Evolutionary conservation across 2,888 invertebrate species (phyloP), one percentile per base, ranked within the genome.

Genomic region (Athalia circularis): DNA sequence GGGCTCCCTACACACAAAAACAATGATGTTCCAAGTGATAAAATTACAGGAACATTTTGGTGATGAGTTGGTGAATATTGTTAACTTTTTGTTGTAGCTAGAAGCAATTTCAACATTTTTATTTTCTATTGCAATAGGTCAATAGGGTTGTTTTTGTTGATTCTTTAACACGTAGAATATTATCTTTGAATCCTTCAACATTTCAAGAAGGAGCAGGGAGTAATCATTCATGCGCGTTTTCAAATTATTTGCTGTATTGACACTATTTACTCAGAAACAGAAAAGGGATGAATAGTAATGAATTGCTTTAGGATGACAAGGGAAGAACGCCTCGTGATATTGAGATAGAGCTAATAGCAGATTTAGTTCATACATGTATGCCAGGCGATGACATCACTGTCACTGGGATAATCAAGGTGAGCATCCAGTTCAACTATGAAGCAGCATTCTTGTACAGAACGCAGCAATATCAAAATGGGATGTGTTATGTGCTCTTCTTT

Each of bases 321-420:
- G 95, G 95, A 45, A 92, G 94, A 65, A 93, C 96, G 83, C 96
- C 97, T 2, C 92, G 95, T 81, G 95, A 94, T 82, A 92, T 98
- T 48, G 97, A 98, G 87, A 95, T 98, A 87, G 96, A 98, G 89
- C 91, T 98, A 6, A 93, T 94, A 76, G 94, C 95, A 80, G 85
- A 90, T 82, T 91, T 98, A 65, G 96, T 97, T 1, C 95, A 96
- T 82, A 92, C 93, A 45, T 96, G 97, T 82, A 94, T 95, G 82
- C 96, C 98, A 9, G 98, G 98, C 2, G 97, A 98, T 91, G 95
- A 96, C 83, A 93, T 98, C 0, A 95, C 95, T 11, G 92, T 98
- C 8, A 95, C 95, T 78, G 99, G 98, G 52, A 93, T 97, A 81
- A 94, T 98, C 29, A 97, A 96, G 92, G 95, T 95, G 85, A 83